These are phyloP conservation scores for Drosophila mojavensis DNA, from an alignment of 1,140 invertebrate genomes.

Conservation along the genomic window DNA sequence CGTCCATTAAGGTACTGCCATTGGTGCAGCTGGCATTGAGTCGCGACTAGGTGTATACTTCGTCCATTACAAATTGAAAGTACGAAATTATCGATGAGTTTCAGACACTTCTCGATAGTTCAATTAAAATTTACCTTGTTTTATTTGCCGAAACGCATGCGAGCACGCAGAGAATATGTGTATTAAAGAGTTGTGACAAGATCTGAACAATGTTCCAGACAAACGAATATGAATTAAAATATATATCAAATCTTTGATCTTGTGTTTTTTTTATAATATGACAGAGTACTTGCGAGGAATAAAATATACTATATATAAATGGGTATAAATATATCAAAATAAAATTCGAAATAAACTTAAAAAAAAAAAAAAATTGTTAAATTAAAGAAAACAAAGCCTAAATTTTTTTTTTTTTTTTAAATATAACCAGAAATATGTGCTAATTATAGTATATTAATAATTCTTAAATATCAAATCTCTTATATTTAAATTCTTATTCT, in stretches of 20 bases:
- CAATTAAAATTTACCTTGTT: not conserved
- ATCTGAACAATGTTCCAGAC: no score
- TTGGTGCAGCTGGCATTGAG: slow-evolving; percentile 89
- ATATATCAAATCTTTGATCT: no score
- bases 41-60: slow-evolving; percentile 56
- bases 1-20: slow-evolving; percentile 94
- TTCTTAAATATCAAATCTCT: not conserved
- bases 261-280: not conserved
- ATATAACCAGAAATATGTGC: no score
- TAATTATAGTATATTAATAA: not conserved
- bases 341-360: no score
- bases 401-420: no score
- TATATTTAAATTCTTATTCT: no score
- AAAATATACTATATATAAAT: no score
- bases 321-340: no score
- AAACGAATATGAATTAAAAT: no score
- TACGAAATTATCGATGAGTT: slow-evolving; percentile 6
- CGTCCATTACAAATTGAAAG: slow-evolving; percentile 48
- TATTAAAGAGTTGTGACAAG: not conserved
- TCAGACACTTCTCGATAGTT: not conserved
- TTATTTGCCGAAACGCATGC: no score
- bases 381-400: no score
- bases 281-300: not conserved
- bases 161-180: not conserved
- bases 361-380: no score